Percentiles rank a stretch among this genome's conserved stretches.
These are phyloP conservation scores for Trogon melanurus DNA, from an alignment of 2,113 vertebrate species.

Conservation along the genomic window DNA sequence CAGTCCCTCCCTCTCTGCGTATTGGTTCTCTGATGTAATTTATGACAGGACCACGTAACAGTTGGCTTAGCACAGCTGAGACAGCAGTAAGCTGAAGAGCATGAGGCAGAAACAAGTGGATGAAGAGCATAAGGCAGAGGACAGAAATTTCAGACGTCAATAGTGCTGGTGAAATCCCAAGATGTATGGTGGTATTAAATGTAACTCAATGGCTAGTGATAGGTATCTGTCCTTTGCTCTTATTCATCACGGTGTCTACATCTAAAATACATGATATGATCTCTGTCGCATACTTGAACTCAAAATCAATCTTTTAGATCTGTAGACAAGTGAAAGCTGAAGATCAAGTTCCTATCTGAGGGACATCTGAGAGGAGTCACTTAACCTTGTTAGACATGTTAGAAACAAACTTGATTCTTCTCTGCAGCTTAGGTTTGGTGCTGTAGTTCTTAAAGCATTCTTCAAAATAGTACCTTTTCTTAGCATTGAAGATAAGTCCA, in stretches of 20 bases:
- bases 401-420: neutral
- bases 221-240: neutral
- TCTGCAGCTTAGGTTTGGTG: neutral
- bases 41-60: neutral
- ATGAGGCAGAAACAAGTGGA: neutral
- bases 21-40: neutral
- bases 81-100: neutral
- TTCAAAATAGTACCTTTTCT: neutral
- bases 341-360: neutral
- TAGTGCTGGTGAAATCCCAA: neutral
- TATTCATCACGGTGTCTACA: neutral
- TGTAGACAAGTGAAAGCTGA: neutral
- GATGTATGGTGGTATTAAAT: neutral
- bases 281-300: neutral
- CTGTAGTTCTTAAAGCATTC: neutral
- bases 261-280: neutral
- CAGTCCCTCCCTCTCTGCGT: neutral
- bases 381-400: neutral
- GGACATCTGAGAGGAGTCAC: neutral
- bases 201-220: neutral
- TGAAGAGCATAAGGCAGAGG: neutral
- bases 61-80: neutral
- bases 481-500: neutral
- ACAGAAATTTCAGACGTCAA: neutral
- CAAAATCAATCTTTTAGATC: neutral